Evolutionary conservation across 2,113 vertebrate genomes (phyloP), one percentile per base, ranked within the genome.

Genomic region (Cheilinus undulatus): DNA sequence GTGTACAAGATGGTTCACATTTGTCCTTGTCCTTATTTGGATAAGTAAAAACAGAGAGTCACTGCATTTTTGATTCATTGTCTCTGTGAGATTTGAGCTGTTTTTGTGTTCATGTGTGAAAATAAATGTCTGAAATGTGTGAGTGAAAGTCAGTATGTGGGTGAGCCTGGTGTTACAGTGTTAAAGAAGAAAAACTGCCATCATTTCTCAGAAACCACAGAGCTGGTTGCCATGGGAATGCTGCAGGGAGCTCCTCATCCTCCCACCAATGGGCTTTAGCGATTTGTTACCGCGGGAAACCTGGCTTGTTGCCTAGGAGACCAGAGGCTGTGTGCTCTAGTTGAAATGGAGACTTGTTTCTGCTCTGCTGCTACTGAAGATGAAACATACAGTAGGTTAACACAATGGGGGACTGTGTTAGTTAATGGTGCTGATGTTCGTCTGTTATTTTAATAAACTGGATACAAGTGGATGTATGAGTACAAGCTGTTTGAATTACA

Each of bases 161-260:
- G 63, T 78, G 83, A 82, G 64, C 56, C 66, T 76, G 27, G 45
- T 84, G 69, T 58, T 83, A 73, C 57, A 78, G 66, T 53, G 48
- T 28, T 68, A 10, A 34, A 70, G 68, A 53, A 78, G 7, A 80
- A 80, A 19, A 42, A 14, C 45, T 83, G 66, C 73, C 80, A 75
- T 83, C 56, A 76, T 69, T 87, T 87, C 83, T 83, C 86, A 74
- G 82, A 85, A 78, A 77, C 72, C 82, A 85, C 76, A 69, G 80
- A 74, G 82, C 73, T 40, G 78, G 89, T 89, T 91, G 88, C 89
- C 84, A 91, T 91, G 88, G 89, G 86, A 85, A 89, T 89, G 86
- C 78, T 88, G 89, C 88, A 88, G 86, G 87, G 88, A 89, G 84
- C 88, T 87, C 84, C 84, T 84, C 67, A 28, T 68, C 72, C 62